These are phyloP conservation scores for Trichonephila inaurata DNA, from an alignment of 1,140 invertebrate genomes.

Conservation along the genomic window DNA sequence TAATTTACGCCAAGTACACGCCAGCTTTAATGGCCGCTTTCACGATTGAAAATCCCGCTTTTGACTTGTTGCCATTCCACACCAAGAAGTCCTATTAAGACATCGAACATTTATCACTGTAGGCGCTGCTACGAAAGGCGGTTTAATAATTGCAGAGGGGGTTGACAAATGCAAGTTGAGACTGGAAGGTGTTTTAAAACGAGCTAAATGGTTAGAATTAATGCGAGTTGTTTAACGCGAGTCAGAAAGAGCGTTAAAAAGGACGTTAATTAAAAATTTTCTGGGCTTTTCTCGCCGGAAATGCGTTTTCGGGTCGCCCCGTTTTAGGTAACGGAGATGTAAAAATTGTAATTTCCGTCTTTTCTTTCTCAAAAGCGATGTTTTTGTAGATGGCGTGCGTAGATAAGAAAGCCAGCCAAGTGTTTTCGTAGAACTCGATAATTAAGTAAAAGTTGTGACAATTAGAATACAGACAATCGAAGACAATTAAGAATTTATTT, in stretches of 20 bases:
- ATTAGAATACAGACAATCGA: neutral
- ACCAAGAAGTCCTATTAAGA: conserved; percentile 44
- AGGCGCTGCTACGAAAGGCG: neutral
- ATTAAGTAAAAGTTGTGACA: conserved; percentile 6
- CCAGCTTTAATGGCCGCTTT: neutral
- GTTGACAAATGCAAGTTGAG: conserved; percentile 33
- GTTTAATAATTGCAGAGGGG: conserved; percentile 19
- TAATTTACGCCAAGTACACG: conserved; percentile 6
- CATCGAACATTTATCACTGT: conserved; percentile 31
- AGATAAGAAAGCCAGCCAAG: neutral
- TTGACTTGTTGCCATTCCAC: conserved; percentile 34
- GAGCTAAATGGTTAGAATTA: conserved; percentile 49
- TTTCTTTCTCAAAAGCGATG: neutral
- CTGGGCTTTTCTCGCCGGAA: neutral
- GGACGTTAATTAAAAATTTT: conserved; percentile 49
- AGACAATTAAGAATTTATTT: too few relatives aligned
- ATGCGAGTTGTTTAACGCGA: conserved; percentile 38
- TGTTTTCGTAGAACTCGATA: neutral
- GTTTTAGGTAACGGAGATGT: conserved; percentile 11
- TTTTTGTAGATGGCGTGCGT: neutral
- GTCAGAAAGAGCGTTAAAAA: conserved; percentile 38
- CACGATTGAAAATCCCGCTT: conserved; percentile 9
- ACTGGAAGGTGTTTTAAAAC: conserved; percentile 3
- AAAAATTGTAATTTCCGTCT: conserved; percentile 3
- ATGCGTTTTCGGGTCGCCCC: neutral